Evolutionary conservation across 2,797 vertebrate genomes (phyloP), one percentile per base, ranked within the genome.

Genomic region (Simalia tracyae): DNA sequence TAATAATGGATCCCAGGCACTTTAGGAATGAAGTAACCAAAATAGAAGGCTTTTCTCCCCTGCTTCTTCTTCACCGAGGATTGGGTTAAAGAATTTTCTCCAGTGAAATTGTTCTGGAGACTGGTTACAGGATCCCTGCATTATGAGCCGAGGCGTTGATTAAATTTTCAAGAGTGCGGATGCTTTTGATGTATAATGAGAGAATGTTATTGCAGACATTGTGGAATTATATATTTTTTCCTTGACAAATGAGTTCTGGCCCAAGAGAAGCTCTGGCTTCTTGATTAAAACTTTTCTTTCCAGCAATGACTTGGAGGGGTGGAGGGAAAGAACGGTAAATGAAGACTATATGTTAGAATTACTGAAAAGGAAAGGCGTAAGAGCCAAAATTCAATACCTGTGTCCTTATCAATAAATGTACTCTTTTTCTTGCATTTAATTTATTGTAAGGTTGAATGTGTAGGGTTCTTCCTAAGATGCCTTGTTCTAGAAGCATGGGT

Each of bases 301-400:
- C 86, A 54, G 46, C 4, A 4, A 68, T 8, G 6, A 66, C 26
- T 0, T 0, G 46, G 6, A 50, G 26, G n/a, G 36, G 64, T 72
- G 66, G 91, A 24, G 0, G 0, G 86, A 1, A 0, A 0, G 81
- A 31, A 31, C n/a, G 0, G 0, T 14, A 46, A 1, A 0, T 76
- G 0, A 86, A 66, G 88, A 11, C n/a, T 36, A 15, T 9, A 63
- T 26, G 15, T 56, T 28, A 59, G 63, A n/a, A 36, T 64, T 31
- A 84, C 90, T 60, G 60, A 90, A 66, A 12, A 90, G 54, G 2
- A 87, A 87, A 42, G 22, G 28, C 24, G 31, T 50, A 42, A 81
- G 60, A 81, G 60, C 59, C 15, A 8, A 26, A 22, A 64, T 54
- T 17, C 54, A 60, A 72, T 72, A 50, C 24, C 26, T 1, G 54